These are phyloP conservation scores for Perdita meconis DNA, from an alignment of 2,888 invertebrate genomes.

Conservation along the genomic window DNA sequence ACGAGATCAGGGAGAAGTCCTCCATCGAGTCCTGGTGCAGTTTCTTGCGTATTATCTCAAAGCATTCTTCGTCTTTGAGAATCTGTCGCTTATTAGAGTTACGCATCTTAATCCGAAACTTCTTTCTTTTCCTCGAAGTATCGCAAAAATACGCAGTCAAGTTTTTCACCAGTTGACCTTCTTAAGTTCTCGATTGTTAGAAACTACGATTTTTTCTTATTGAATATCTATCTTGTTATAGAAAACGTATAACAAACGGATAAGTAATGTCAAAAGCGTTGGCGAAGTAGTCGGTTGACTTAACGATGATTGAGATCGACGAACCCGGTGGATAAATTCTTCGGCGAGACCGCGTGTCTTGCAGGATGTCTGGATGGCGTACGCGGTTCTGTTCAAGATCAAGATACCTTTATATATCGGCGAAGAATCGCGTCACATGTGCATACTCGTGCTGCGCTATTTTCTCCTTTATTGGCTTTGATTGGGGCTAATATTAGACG, in stretches of 20 bases:
- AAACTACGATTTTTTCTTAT: neutral
- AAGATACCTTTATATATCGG: constrained; percentile 67
- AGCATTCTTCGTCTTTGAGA: constrained; percentile 74
- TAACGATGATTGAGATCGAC: neutral
- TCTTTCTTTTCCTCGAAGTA: too few species aligned
- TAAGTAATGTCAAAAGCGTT: neutral
- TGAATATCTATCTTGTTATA: too few species aligned
- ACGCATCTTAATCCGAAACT: constrained; percentile 37
- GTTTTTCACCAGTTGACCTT: neutral
- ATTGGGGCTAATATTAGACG: constrained; percentile 73
- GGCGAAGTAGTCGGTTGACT: neutral
- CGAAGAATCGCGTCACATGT: constrained; percentile 61
- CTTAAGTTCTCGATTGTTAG: neutral
- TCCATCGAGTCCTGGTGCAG: constrained; percentile 72
- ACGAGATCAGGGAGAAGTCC: constrained; percentile 73
- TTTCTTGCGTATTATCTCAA: constrained; percentile 75
- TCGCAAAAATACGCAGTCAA: neutral
- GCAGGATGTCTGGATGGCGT: constrained; percentile 11
- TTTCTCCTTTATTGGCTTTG: constrained; percentile 73
- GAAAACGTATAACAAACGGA: neutral
- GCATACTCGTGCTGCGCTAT: constrained; percentile 57
- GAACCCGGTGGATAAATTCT: neutral
- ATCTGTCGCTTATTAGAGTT: constrained; percentile 57
- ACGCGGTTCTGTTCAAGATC: constrained; percentile 54
- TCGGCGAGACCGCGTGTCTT: neutral